A percentile compares a stretch with the other conserved stretches of the same genome.
Conservation (phyloP, 2,797 vertebrate genomes). For the Catharus ustulatus region DNA sequence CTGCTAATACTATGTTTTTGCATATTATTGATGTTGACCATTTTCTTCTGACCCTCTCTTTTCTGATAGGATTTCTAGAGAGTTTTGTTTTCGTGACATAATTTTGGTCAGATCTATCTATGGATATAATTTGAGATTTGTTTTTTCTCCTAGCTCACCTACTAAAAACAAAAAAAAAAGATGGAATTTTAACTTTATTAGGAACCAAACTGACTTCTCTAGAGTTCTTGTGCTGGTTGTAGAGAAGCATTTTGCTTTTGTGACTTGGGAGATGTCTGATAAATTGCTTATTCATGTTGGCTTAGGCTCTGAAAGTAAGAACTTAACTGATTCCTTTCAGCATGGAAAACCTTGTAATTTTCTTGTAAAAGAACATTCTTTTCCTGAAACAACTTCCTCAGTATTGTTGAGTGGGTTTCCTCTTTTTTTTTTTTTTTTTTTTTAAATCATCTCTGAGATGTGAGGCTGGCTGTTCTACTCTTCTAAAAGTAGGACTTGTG, state of each 20-base stretch:
- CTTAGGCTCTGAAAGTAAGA: background rate
- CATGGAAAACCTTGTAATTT: background rate
- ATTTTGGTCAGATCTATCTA: background rate
- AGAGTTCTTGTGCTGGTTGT: background rate
- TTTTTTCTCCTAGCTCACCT: background rate
- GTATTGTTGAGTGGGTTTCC: background rate
- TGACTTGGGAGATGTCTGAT: background rate
- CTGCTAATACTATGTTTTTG: background rate
- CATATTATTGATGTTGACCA: background rate
- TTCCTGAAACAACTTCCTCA: background rate
- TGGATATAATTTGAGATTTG: background rate
- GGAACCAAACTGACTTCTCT: background rate
- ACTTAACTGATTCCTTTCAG: background rate
- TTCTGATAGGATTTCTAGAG: background rate
- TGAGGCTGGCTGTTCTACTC: background rate
- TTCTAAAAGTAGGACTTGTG: background rate
- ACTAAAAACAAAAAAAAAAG: background rate
- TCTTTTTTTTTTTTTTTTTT: background rate
- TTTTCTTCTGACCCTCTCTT: background rate
- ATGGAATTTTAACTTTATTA: background rate
- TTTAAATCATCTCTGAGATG: background rate
- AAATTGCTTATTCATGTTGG: background rate
- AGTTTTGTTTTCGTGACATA: fast-evolving
- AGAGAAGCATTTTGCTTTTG: background rate
- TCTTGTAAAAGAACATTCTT: background rate